A percentile compares a stretch with the other conserved stretches of the same genome.
These are phyloP conservation scores for Oreocharis arfaki DNA, from an alignment of 2,113 vertebrate species.

Conservation along the genomic window DNA sequence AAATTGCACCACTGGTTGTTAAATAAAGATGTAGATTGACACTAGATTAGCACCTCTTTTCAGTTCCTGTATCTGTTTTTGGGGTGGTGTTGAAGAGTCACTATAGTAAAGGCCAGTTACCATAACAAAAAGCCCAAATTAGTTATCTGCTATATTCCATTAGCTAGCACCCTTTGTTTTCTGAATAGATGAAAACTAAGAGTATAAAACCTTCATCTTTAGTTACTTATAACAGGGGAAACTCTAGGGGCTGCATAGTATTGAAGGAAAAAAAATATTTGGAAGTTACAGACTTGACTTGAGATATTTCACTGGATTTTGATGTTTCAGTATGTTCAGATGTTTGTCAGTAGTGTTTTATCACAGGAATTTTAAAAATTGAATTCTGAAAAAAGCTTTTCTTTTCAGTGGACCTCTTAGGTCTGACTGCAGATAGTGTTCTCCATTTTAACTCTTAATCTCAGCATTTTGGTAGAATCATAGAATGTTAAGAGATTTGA, in stretches of 20 bases:
- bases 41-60: neutral
- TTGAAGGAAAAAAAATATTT: neutral
- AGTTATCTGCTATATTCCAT: conserved; percentile 35
- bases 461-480: neutral
- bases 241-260: neutral
- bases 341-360: neutral
- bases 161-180: conserved; percentile 18
- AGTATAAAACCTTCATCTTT: conserved; percentile 5
- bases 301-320: neutral
- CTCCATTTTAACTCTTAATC: neutral
- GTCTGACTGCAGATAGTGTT: neutral
- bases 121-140: conserved; percentile 38
- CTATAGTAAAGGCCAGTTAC: conserved; percentile 29
- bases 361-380: neutral
- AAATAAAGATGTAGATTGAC: conserved; percentile 2
- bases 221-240: conserved; percentile 1
- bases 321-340: neutral
- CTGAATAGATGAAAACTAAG: conserved; percentile 39
- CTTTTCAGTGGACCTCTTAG: neutral
- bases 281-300: neutral
- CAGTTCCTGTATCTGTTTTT: conserved; percentile 27
- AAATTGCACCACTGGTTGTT: neutral
- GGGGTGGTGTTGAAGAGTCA: conserved; percentile 36
- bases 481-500: neutral
- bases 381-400: neutral